Percentiles rank a stretch among this genome's conserved stretches.
These are phyloP conservation scores for Cloeon dipterum DNA, from an alignment of 2,888 invertebrate species.

Conservation along the genomic window DNA sequence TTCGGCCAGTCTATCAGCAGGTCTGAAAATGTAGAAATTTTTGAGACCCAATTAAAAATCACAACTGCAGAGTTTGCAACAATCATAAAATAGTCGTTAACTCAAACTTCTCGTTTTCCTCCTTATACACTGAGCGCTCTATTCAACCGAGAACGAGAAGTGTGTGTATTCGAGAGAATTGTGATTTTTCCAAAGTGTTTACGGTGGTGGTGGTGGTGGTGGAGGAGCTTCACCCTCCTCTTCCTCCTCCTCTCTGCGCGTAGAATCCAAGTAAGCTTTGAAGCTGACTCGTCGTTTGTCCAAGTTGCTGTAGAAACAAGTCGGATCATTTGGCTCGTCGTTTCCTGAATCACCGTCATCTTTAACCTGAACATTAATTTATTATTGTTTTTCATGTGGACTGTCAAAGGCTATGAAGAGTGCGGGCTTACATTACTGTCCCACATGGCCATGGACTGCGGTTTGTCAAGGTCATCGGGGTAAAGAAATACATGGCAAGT, in stretches of 20 bases:
- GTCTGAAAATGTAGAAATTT: background rate
- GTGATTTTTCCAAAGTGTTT: slow-evolving; percentile 31
- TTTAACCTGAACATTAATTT: slow-evolving; percentile 26
- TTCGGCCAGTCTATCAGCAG: slow-evolving; percentile 17
- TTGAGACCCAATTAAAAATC: background rate
- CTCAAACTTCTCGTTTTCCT: too few relatives aligned
- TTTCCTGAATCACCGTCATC: slow-evolving; percentile 88
- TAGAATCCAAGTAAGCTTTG: too few relatives aligned
- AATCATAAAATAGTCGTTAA: too few relatives aligned
- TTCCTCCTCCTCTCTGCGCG: too few relatives aligned
- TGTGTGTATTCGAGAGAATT: too few relatives aligned
- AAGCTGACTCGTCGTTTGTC: slow-evolving; percentile 22
- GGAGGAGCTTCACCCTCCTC: slow-evolving; percentile 15
- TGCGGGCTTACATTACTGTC: slow-evolving; percentile 19
- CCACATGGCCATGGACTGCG: slow-evolving; percentile 12
- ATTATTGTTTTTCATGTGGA: too few relatives aligned
- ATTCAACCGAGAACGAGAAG: too few relatives aligned
- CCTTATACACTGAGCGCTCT: too few relatives aligned
- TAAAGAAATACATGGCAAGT: slow-evolving; percentile 86
- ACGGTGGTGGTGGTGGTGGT: slow-evolving; percentile 27
- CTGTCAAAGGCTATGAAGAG: too few relatives aligned
- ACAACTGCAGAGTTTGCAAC: too few relatives aligned
- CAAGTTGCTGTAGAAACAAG: slow-evolving; percentile 25
- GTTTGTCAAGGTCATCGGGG: slow-evolving; percentile 51
- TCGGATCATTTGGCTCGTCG: slow-evolving; percentile 67